A percentile compares a stretch with the other conserved stretches of the same genome.
These are phyloP conservation scores for Heliconius charithonia DNA, from an alignment of 2,888 invertebrate genomes.

Conservation along the genomic window DNA sequence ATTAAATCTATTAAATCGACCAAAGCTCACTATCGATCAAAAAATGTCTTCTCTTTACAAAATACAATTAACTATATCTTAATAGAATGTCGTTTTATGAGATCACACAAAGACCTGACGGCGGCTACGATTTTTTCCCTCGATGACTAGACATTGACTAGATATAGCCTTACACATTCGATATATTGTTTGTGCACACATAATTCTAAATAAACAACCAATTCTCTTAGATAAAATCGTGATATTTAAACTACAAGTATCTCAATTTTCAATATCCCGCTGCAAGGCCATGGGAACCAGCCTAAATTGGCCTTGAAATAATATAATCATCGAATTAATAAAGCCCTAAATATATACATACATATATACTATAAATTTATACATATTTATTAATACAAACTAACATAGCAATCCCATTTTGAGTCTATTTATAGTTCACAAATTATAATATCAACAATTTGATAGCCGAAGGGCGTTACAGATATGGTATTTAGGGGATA, in stretches of 20 bases:
- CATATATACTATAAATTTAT: neutral
- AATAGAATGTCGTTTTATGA: slow-evolving; percentile 30
- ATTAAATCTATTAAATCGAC: neutral
- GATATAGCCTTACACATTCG: slow-evolving; percentile 14
- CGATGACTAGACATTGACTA: slow-evolving; percentile 44
- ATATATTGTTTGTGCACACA: slow-evolving; percentile 38
- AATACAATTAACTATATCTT: slow-evolving; percentile 16
- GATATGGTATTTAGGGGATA: neutral
- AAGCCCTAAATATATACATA: neutral
- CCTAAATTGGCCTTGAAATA: slow-evolving; percentile 4
- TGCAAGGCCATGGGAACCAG: slow-evolving; percentile 5
- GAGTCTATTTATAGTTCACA: slow-evolving; percentile 1
- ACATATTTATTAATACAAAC: slow-evolving; percentile 1
- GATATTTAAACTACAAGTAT: neutral
- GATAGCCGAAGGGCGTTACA: neutral
- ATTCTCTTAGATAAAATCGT: neutral
- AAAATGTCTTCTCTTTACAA: neutral
- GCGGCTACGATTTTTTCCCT: slow-evolving; percentile 21
- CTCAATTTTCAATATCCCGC: neutral
- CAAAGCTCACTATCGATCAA: slow-evolving; percentile 2
- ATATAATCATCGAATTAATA: neutral
- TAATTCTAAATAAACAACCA: slow-evolving; percentile 28
- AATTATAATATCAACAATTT: slow-evolving; percentile 5
- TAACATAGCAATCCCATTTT: slow-evolving; percentile 14
- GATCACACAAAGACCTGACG: slow-evolving; percentile 24